phyloP scores from a whole-genome alignment of 2,797 vertebrate species.

The Oceanodroma leucorhoa region DNA sequence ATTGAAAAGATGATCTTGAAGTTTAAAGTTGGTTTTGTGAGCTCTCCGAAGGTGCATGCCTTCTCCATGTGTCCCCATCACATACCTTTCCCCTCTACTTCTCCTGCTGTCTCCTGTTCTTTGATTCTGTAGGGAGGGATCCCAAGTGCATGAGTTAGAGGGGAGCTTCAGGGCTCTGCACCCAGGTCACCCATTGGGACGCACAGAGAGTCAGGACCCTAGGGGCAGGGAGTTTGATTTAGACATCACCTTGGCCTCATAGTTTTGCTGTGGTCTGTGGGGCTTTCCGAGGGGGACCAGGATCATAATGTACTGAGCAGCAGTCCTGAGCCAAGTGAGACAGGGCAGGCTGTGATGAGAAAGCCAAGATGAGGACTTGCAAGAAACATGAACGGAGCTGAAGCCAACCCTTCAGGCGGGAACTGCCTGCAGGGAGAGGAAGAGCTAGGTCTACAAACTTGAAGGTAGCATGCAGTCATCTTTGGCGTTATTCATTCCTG shows the following conservation, averaged over 20 bases:
- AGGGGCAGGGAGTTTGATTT: neutral
- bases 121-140: neutral
- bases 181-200: neutral
- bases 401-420: neutral
- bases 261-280: neutral
- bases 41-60: neutral
- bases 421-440: neutral
- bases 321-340: neutral
- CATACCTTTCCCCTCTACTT: neutral
- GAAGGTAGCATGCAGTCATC: neutral
- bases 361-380: neutral
- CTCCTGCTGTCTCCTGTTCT: neutral
- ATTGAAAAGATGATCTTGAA: neutral
- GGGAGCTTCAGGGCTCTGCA: neutral
- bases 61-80: neutral
- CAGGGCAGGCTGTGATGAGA: neutral
- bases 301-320: neutral
- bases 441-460: neutral
- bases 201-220: neutral
- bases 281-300: neutral
- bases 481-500: neutral
- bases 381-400: neutral
- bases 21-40: neutral
- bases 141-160: neutral
- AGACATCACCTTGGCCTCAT: neutral